Base-by-base conservation (phyloP, 2,113 vertebrate species). In the Tinamus guttatus region DNA sequence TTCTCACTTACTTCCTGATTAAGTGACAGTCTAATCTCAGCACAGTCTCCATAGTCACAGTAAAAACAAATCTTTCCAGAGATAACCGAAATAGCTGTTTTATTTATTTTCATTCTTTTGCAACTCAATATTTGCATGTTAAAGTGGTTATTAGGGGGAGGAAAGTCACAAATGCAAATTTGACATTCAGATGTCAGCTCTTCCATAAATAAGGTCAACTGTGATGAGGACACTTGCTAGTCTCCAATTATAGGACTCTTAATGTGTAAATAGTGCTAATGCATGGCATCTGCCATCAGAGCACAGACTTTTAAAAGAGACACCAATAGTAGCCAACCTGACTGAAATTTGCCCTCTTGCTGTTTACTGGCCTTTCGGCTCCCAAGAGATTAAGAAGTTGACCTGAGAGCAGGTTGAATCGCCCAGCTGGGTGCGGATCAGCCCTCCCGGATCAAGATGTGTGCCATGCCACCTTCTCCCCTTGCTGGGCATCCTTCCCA, bases 191-290 rank as follows among this genome's bases (percentile, higher is more conserved):
- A 96, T 96, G 81, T 95, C 94, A 97, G 90, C 65, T 88, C 73
- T 94, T 96, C 95, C 96, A 95, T 97, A 97, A 98, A 98, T 98
- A 98, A 98, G 98, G 98, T 98, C 97, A 98, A 28, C 95, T 36
- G 27, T 93, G 96, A 98, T 98, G 93, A 97, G 94, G 95, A 97
- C 95, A 96, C 95, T 97, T 97, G 96, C 93, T 95, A 87, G 93
- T 93, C 93, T 96, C 97, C 98, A 98, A 97, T 98, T 98, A 98
- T 97, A 97, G 94, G 85, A 92, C 94, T 96, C 94, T 96, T 97
- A 97, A 98, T 96, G 93, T 76, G 52, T 97, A 97, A 98, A 97
- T 98, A 97, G 98, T 45, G 41, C 94, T 97, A 97, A 98, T 88
- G 89, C 9, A 56, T 54, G 91, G 94, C 97, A 97, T 96, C 97